These are phyloP conservation scores for Eupleurogrammus muticus DNA, from an alignment of 2,797 vertebrate species.

Conservation along the genomic window DNA sequence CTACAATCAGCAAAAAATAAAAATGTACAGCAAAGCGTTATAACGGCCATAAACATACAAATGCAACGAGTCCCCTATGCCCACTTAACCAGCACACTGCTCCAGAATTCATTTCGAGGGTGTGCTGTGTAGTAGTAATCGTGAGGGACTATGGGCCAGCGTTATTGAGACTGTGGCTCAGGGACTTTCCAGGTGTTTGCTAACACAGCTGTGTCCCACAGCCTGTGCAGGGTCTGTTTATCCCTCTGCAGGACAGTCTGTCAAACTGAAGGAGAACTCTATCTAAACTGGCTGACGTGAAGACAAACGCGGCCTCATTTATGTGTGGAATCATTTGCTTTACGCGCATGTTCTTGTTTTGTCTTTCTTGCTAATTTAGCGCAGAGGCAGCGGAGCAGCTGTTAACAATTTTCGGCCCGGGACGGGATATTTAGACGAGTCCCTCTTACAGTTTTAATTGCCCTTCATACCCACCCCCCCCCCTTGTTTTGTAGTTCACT, in stretches of 20 bases:
- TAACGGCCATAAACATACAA: constrained; percentile 32
- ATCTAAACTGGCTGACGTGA: constrained; percentile 20
- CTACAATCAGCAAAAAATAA: neutral
- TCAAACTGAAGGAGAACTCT: constrained; percentile 25
- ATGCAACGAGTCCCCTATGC: constrained; percentile 11
- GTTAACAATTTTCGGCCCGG: constrained; percentile 17
- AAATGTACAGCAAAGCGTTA: neutral
- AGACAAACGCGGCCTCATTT: constrained; percentile 13
- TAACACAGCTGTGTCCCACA: constrained; percentile 54
- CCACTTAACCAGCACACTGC: constrained; percentile 33
- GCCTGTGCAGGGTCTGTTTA: constrained; percentile 53
- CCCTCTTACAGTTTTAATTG: neutral
- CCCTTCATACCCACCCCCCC: neutral
- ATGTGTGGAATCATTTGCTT: constrained; percentile 8
- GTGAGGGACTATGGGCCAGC: constrained; percentile 45
- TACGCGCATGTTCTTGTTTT: constrained; percentile 6
- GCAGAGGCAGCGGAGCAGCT: neutral
- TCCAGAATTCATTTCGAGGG: constrained; percentile 64
- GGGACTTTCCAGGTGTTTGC: constrained; percentile 54
- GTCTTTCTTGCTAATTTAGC: constrained; percentile 8
- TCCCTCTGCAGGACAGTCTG: constrained; percentile 32
- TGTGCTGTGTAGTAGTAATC: constrained; percentile 52
- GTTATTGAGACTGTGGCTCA: constrained; percentile 49
- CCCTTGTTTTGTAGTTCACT: neutral
- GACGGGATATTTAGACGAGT: neutral